A percentile compares a stretch with the other conserved stretches of the same genome.
Evolutionary conservation across 2,888 invertebrate genomes (phyloP).

Genomic region (Nephrotoma appendiculata): DNA sequence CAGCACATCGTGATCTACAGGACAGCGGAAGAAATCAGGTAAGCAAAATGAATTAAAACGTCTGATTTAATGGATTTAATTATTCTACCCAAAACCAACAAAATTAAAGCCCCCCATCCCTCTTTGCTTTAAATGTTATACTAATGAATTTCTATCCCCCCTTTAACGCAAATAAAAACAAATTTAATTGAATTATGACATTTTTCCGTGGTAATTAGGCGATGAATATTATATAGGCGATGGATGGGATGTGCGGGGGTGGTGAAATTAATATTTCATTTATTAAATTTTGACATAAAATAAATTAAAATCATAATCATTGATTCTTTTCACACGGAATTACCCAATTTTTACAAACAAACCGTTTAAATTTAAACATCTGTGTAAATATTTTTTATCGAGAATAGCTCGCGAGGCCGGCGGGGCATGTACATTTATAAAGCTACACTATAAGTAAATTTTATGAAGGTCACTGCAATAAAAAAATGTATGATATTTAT

Average conservation of each 20-base stretch:
- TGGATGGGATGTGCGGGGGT: background rate
- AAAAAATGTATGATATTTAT: background rate
- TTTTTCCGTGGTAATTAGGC: background rate
- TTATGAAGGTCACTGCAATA: background rate
- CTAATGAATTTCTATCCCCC: background rate
- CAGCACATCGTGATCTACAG: constrained; percentile 47
- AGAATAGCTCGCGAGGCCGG: background rate
- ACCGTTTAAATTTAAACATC: background rate
- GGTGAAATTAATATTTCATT: background rate
- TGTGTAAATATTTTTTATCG: background rate
- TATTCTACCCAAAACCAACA: background rate
- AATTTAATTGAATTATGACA: background rate
- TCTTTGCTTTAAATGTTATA: background rate
- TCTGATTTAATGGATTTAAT: background rate
- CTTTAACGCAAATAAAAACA: background rate
- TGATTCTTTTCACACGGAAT: background rate
- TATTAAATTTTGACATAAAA: background rate
- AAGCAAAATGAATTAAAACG: constrained; percentile 7
- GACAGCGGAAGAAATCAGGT: constrained; percentile 30
- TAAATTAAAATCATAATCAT: background rate
- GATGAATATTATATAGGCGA: background rate
- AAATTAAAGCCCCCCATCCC: background rate
- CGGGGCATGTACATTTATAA: background rate
- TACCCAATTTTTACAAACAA: background rate
- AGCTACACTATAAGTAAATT: background rate